phyloP scores from a whole-genome alignment of 2,888 invertebrate genomes.

The Lepetodrilus schrolli region DNA sequence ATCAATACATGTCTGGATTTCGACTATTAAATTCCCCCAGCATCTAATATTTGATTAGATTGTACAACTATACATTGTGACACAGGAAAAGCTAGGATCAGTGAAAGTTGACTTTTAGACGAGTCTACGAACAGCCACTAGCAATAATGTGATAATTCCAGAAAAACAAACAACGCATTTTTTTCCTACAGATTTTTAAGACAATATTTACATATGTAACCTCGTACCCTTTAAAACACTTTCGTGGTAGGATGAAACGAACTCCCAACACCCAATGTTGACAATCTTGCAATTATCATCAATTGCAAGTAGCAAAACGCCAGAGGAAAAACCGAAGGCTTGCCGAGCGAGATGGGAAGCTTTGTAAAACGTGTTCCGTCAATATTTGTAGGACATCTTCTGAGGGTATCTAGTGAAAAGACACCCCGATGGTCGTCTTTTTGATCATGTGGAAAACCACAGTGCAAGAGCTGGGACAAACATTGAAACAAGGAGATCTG shows the following conservation, averaged over 20 bases:
- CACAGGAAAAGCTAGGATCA: background rate
- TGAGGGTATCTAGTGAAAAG: background rate
- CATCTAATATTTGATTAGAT: too few relatives aligned
- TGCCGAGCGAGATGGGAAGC: background rate
- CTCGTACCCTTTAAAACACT: conserved; percentile 16
- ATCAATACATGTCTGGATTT: too few relatives aligned
- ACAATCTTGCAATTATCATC: conserved; percentile 11
- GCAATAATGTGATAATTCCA: conserved; percentile 7
- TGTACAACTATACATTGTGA: too few relatives aligned
- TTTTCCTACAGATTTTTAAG: background rate
- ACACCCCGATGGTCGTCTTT: background rate
- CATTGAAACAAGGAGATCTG: conserved; percentile 20
- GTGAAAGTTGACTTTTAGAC: background rate
- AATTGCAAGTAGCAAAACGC: background rate
- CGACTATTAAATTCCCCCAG: too few relatives aligned
- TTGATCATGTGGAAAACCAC: conserved; percentile 15
- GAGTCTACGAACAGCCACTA: background rate
- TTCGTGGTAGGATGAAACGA: conserved; percentile 1
- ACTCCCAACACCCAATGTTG: background rate
- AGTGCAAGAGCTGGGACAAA: background rate
- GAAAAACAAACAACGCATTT: background rate
- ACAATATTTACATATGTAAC: conserved; percentile 19
- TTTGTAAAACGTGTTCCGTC: conserved; percentile 9
- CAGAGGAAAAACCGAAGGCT: background rate
- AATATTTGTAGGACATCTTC: conserved; percentile 18